Evolutionary conservation across 2,113 vertebrate species (phyloP).

Genomic region (Scatophagus argus): DNA sequence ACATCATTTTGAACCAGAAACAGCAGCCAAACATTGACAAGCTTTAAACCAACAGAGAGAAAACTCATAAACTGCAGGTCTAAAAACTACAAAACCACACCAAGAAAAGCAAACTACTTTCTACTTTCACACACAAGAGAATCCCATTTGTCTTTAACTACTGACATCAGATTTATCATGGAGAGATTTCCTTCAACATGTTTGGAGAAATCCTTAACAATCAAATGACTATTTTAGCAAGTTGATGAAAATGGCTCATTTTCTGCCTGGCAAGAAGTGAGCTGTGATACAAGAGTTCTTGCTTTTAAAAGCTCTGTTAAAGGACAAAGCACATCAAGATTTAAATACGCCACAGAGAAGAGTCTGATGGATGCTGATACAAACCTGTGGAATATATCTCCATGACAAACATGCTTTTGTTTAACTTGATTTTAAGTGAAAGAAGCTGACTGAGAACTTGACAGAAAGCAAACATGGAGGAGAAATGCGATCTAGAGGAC

Average conservation of each 20-base stretch:
- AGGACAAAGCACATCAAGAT: neutral
- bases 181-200: slow-evolving; percentile 6
- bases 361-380: neutral
- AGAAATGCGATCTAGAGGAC: neutral
- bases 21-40: slow-evolving; percentile 48
- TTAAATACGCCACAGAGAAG: neutral
- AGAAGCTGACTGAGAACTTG: slow-evolving; percentile 12
- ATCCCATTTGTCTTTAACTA: neutral
- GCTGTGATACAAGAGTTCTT: neutral
- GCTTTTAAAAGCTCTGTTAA: neutral
- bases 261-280: neutral
- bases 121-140: slow-evolving; percentile 35
- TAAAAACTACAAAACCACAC: slow-evolving; percentile 60
- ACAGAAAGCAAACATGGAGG: neutral
- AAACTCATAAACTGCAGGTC: slow-evolving; percentile 41
- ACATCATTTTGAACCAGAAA: slow-evolving; percentile 6
- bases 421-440: slow-evolving; percentile 1
- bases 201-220: neutral
- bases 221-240: slow-evolving; percentile 11
- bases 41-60: slow-evolving; percentile 20
- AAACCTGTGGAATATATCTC: slow-evolving; percentile 15
- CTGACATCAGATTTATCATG: slow-evolving; percentile 36
- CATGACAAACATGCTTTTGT: slow-evolving; percentile 40
- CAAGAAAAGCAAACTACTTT: slow-evolving; percentile 35
- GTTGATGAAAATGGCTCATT: neutral